Evolutionary conservation across 2,113 vertebrate species (phyloP).

Genomic region (Ophthalmotilapia sp.): DNA sequence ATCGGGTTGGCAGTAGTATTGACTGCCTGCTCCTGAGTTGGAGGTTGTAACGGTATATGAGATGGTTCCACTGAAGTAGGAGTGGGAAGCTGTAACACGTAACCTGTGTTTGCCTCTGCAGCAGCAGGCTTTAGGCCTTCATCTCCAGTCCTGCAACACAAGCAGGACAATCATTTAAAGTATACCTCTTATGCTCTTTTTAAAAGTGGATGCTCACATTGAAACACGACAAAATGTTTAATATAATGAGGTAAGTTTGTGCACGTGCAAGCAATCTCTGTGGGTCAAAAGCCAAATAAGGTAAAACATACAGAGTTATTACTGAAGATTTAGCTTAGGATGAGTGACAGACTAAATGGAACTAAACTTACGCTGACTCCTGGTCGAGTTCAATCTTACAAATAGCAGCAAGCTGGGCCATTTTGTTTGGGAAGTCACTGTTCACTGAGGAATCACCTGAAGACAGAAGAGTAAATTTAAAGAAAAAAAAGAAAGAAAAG

Average conservation of each 20-base stretch:
- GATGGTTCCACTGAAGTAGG: not conserved
- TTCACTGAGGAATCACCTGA: constrained; percentile 45
- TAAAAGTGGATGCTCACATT: not conserved
- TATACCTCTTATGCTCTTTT: not conserved
- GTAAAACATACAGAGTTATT: not conserved
- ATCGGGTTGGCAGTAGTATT: constrained; percentile 15
- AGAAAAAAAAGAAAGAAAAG: rapidly evolving
- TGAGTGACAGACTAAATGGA: not conserved
- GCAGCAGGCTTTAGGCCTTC: constrained; percentile 35
- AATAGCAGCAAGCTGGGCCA: constrained; percentile 83
- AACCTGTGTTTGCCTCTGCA: not conserved
- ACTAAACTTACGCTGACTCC: constrained; percentile 77
- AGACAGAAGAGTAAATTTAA: not conserved
- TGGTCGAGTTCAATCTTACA: constrained; percentile 83
- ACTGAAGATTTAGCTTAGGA: not conserved
- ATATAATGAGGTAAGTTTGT: not conserved
- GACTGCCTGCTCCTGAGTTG: not conserved
- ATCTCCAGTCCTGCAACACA: constrained; percentile 59
- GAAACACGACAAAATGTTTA: not conserved
- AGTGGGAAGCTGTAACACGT: not conserved
- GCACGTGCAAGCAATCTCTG: not conserved
- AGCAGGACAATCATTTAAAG: not conserved
- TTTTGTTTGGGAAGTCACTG: constrained; percentile 70
- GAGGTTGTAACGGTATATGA: not conserved
- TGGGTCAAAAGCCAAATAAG: not conserved